phyloP scores from a whole-genome alignment of 2,888 invertebrate species.

The Pyrrhia umbra region DNA sequence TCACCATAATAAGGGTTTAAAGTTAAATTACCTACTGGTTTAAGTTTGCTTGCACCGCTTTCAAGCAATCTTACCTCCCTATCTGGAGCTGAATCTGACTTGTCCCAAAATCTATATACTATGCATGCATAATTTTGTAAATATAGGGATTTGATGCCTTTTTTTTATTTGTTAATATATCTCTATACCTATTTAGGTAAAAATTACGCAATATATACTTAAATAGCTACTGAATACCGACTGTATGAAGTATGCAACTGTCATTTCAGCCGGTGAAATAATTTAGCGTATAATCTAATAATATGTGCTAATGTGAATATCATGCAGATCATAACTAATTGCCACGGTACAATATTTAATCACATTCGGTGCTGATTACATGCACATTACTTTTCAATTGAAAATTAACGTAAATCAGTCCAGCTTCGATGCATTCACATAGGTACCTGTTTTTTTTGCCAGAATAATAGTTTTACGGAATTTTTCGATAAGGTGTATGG shows the following conservation, averaged over 20 bases:
- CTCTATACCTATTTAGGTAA: neutral
- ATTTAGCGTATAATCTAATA: conserved; percentile 28
- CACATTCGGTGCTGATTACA: neutral
- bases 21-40: neutral
- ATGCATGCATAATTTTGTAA: too few relatives aligned
- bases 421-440: too few relatives aligned
- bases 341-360: conserved; percentile 7
- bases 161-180: too few relatives aligned
- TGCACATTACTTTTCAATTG: neutral
- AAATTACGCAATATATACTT: too few relatives aligned
- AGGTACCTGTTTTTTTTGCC: too few relatives aligned
- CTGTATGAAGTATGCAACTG: neutral
- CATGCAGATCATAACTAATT: conserved; percentile 19
- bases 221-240: neutral
- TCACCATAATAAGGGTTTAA: neutral
- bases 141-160: too few relatives aligned
- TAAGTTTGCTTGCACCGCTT: neutral
- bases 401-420: neutral
- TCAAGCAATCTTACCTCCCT: neutral
- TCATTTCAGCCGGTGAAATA: conserved; percentile 2
- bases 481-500: too few relatives aligned
- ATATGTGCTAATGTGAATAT: conserved; percentile 12
- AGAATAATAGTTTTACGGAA: too few relatives aligned
- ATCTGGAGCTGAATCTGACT: neutral
- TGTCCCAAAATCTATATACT: neutral